These are phyloP conservation scores for Anarhynchus alexandrinus DNA, from an alignment of 2,113 vertebrate genomes.

Conservation along the genomic window DNA sequence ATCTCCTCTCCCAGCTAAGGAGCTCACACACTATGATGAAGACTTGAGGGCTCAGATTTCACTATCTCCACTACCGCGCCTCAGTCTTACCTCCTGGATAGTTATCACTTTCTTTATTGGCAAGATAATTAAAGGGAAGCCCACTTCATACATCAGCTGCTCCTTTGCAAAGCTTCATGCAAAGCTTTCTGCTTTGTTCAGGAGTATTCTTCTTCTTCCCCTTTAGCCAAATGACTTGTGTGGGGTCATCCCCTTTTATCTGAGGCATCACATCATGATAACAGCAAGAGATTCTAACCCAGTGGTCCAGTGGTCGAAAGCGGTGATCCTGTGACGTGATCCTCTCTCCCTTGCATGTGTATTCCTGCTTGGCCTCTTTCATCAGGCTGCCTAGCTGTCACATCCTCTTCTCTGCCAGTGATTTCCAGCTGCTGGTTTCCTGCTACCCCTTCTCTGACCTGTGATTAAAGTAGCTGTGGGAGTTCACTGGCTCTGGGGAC, in stretches of 20 bases:
- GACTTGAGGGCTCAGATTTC: background rate
- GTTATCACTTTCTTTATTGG: background rate
- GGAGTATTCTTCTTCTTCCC: background rate
- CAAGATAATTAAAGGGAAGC: background rate
- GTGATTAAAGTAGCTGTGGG: background rate
- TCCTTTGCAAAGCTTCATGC: background rate
- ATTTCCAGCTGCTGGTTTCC: background rate
- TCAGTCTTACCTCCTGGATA: background rate
- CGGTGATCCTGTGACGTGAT: background rate
- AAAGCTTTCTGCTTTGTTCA: background rate
- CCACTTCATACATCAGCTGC: background rate
- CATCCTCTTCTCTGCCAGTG: background rate
- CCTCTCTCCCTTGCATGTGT: background rate
- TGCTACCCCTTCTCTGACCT: background rate
- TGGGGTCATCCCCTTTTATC: background rate
- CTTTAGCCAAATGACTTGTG: background rate
- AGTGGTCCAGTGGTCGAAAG: background rate
- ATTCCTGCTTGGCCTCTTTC: background rate
- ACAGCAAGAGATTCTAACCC: background rate
- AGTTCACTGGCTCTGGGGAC: background rate
- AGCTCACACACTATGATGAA: background rate
- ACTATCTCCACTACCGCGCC: background rate
- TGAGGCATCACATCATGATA: background rate
- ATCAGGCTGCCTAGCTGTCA: background rate
- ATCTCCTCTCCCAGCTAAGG: background rate